Base-by-base conservation (phyloP, 1,140 invertebrate genomes). In the Palaemon carinicauda region DNA sequence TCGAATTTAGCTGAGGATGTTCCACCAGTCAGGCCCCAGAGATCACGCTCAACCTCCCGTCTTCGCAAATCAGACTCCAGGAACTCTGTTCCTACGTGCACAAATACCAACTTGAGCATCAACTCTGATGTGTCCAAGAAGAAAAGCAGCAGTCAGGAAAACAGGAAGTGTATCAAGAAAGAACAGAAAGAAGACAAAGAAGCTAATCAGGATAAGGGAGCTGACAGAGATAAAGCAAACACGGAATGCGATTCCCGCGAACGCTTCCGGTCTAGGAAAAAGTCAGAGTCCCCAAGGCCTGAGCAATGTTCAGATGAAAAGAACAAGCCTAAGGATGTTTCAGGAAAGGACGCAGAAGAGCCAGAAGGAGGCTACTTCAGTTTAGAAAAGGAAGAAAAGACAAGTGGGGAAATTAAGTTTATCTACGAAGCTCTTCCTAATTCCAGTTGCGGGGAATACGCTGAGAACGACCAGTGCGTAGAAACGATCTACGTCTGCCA, bases 361-460 rank as follows among this genome's bases (percentile, higher is more conserved):
- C 87, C 82, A 3, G 87, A 88, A 52, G 87, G 87, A 33, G 87
- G 87, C 9, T 88, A 88, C 51, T 88, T 85, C 24, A 88, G 87
- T 21, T 52, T 88, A 27, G 87, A 88, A 65, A 88, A 84, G 54
- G 87, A 85, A 65, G 87, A 88, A 52, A 81, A 81, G 27, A 53
- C 29, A 7, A 53, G 71, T n/a, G 69, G 69, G 41, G 80, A 81
- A 12, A 81, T 85, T 41, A 85, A 52, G 53, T 85, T 77, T 50
- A 80, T 85, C 3, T 85, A 85, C 33, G 82, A 85, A 19, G 82
- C 82, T 15, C 74, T 79, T 12, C 82, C 82, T 0, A 84, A 24
- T 17, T 51, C 51, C 21, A 50, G 56, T 27, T 51, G 27, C 27
- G 82, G 69, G 4, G 82, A 85, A 51, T 73, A 75, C 29, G n/a